A percentile compares a stretch with the other conserved stretches of the same genome.
Conservation (phyloP, 2,113 vertebrate genomes). For the Chionomys nivalis region DNA sequence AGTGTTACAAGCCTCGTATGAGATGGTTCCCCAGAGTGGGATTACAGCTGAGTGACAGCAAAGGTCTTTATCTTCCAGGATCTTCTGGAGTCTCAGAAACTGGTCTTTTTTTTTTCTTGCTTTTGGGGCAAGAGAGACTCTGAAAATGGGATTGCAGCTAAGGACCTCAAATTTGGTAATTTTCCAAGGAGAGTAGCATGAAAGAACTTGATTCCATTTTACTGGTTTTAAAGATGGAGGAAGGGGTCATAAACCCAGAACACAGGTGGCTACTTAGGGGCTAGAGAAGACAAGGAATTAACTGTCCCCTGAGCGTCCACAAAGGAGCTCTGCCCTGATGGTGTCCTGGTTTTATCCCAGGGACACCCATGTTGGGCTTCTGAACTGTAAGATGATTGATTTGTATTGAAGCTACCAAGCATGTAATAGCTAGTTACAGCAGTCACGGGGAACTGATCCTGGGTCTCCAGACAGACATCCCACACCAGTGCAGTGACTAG, state of each 20-base stretch:
- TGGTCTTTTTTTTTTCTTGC: too few relatives aligned
- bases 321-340: accelerated
- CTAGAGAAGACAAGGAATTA: background rate
- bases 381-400: background rate
- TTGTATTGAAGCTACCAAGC: background rate
- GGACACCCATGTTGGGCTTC: background rate
- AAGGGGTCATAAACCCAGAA: background rate
- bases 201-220: background rate
- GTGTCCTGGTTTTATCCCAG: background rate
- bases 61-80: background rate
- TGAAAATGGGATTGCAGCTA: background rate
- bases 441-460: background rate
- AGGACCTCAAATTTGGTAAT: background rate
- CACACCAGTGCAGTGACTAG: background rate
- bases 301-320: background rate
- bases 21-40: background rate
- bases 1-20: background rate
- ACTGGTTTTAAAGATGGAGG: background rate
- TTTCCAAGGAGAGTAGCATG: accelerated
- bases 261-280: background rate
- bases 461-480: background rate
- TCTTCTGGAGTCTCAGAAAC: background rate
- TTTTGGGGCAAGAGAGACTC: background rate
- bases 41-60: too few relatives aligned
- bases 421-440: background rate